Percentiles rank a stretch among this genome's conserved stretches.
Conservation (phyloP, 2,888 invertebrate species). For the Amaurobius ferox region DNA sequence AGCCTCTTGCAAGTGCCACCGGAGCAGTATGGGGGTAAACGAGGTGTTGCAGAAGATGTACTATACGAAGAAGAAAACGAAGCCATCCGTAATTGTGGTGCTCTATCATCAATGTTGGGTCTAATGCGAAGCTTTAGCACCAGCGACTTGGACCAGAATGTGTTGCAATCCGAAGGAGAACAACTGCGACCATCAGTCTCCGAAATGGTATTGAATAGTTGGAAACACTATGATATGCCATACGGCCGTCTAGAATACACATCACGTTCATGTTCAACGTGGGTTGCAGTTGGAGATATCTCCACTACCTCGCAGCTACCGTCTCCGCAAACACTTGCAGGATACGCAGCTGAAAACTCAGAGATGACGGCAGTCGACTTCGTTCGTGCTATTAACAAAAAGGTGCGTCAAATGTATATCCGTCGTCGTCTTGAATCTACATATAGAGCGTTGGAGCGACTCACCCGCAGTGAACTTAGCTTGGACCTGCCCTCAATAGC, state of each 20-base stretch:
- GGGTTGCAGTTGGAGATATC: constrained; percentile 89
- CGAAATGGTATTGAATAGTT: constrained; percentile 74
- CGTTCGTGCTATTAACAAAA: constrained; percentile 87
- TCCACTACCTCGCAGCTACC: constrained; percentile 88
- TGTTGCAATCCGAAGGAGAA: constrained; percentile 74
- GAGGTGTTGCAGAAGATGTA: constrained; percentile 79
- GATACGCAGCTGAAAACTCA: constrained; percentile 71
- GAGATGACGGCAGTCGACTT: constrained; percentile 84
- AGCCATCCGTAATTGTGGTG: constrained; percentile 87
- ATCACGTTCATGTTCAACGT: constrained; percentile 88
- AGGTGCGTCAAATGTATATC: constrained; percentile 89
- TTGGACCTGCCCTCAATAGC: constrained; percentile 63
- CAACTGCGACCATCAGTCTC: constrained; percentile 77
- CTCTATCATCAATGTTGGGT: constrained; percentile 85
- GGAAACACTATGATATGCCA: constrained; percentile 73
- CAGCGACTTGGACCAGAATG: constrained; percentile 82
- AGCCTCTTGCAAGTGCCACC: constrained; percentile 73
- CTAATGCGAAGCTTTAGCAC: constrained; percentile 91
- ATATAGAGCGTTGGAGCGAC: constrained; percentile 87
- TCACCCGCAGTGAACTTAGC: constrained; percentile 91
- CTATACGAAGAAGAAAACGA: constrained; percentile 87
- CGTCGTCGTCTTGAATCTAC: constrained; percentile 86
- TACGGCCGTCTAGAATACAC: constrained; percentile 82
- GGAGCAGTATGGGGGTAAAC: constrained; percentile 71
- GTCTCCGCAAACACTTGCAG: constrained; percentile 83